These are phyloP conservation scores for Nicator chloris DNA, from an alignment of 2,113 vertebrate genomes.

Conservation along the genomic window DNA sequence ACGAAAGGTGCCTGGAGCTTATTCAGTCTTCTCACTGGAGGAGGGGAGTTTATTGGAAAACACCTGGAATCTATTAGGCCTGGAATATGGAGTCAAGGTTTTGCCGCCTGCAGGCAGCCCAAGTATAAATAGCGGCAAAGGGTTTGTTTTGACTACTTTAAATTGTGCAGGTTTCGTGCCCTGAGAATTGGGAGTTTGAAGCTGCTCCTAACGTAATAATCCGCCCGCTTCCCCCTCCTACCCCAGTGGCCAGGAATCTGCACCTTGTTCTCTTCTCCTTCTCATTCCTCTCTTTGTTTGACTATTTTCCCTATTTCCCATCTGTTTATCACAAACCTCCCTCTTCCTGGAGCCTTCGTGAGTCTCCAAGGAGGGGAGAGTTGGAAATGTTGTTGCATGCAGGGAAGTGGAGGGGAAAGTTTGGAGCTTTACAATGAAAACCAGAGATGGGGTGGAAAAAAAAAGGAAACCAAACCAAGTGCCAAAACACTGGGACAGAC, in stretches of 20 bases:
- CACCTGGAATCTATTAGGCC: conserved; percentile 76
- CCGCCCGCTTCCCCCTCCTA: conserved; percentile 9
- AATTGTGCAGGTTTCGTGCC: conserved; percentile 75
- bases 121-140: conserved; percentile 71
- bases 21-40: conserved; percentile 14
- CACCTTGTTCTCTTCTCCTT: conserved; percentile 62
- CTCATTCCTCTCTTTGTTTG: conserved; percentile 65
- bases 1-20: conserved; percentile 10
- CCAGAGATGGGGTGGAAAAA: background rate
- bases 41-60: conserved; percentile 62
- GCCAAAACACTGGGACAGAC: background rate
- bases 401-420: conserved; percentile 47
- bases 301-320: conserved; percentile 64
- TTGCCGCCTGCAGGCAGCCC: conserved; percentile 72
- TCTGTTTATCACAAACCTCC: conserved; percentile 67
- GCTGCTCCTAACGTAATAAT: conserved; percentile 70
- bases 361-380: conserved; percentile 33
- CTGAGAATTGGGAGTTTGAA: conserved; percentile 73
- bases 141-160: conserved; percentile 78
- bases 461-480: background rate
- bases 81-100: conserved; percentile 64
- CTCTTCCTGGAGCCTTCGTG: conserved; percentile 56
- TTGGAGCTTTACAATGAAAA: conserved; percentile 20
- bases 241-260: conserved; percentile 61
- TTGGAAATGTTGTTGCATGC: conserved; percentile 43